A percentile compares a stretch with the other conserved stretches of the same genome.
These are phyloP conservation scores for Paracyclopina nana DNA, from an alignment of 1,140 invertebrate genomes.

Conservation along the genomic window DNA sequence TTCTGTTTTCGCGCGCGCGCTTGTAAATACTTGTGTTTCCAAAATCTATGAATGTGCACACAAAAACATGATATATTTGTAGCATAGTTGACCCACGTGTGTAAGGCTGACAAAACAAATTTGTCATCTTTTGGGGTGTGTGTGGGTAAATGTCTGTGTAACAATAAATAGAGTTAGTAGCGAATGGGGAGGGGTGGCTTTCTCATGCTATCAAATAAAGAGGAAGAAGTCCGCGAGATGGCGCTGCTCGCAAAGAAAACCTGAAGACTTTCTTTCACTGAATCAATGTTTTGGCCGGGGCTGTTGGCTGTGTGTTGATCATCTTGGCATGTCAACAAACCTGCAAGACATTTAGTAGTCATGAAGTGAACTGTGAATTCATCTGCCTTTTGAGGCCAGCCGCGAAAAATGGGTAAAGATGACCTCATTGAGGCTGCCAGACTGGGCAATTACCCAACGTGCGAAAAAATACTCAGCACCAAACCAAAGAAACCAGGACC, in stretches of 20 bases:
- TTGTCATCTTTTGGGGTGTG: too few species aligned
- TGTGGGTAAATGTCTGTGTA: too few species aligned
- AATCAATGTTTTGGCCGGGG: background rate
- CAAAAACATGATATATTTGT: too few species aligned
- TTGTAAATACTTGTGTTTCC: too few species aligned
- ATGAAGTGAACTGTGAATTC: background rate
- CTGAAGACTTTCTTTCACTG: background rate
- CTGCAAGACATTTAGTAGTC: background rate
- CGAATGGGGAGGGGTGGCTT: too few species aligned
- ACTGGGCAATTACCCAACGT: slow-evolving; percentile 60
- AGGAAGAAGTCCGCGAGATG: background rate
- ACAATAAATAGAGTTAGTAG: too few species aligned
- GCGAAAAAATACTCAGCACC: slow-evolving; percentile 71
- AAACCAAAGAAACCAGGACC: slow-evolving; percentile 74
- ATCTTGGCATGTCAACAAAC: background rate
- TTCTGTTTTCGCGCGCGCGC: too few species aligned
- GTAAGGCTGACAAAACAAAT: too few species aligned
- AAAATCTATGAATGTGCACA: too few species aligned
- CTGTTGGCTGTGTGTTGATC: background rate
- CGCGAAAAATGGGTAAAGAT: slow-evolving; percentile 60
- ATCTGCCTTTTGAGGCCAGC: background rate
- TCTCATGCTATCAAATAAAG: background rate
- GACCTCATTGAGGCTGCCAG: slow-evolving; percentile 81
- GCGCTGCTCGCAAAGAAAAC: background rate
- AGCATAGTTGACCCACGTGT: too few species aligned